These are phyloP conservation scores for Colistium nudipinnis DNA, from an alignment of 2,113 vertebrate genomes.

Conservation along the genomic window DNA sequence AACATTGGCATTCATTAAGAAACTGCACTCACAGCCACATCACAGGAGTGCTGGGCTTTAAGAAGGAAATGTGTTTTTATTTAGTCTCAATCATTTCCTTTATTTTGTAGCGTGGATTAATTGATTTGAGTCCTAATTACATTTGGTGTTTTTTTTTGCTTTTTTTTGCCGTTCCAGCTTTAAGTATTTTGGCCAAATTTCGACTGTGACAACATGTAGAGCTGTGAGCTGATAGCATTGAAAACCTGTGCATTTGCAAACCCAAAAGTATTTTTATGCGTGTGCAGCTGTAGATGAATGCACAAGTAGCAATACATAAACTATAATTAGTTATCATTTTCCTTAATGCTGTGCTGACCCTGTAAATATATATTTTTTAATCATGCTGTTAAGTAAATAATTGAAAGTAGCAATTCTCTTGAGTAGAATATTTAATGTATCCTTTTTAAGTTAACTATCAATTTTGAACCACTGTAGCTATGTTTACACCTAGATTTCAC, in stretches of 20 bases:
- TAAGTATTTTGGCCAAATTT: conserved; percentile 20
- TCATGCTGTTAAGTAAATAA: conserved; percentile 29
- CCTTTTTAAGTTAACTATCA: conserved; percentile 40
- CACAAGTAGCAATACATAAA: conserved; percentile 46
- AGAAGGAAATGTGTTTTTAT: not conserved
- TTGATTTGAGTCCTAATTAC: no score
- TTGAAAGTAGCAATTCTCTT: conserved; percentile 34
- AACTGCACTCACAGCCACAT: not conserved
- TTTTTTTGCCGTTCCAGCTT: conserved; percentile 35
- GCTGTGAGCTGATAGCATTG: conserved; percentile 28
- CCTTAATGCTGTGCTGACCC: conserved; percentile 49
- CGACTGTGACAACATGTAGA: conserved; percentile 58
- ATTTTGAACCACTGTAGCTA: conserved; percentile 54
- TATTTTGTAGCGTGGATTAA: not conserved
- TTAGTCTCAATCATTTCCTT: not conserved
- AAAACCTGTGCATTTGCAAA: conserved; percentile 39
- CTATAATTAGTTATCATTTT: conserved; percentile 31
- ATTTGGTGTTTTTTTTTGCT: conserved; percentile 2
- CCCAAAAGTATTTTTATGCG: conserved; percentile 39
- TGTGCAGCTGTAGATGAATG: conserved; percentile 47
- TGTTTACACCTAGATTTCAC: conserved; percentile 47
- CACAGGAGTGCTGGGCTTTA: not conserved
- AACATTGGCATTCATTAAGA: not conserved
- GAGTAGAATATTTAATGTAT: conserved; percentile 65
- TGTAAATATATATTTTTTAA: conserved; percentile 66